Base-by-base conservation (phyloP, 1,140 invertebrate genomes). In the Pteromalus puparum region DNA sequence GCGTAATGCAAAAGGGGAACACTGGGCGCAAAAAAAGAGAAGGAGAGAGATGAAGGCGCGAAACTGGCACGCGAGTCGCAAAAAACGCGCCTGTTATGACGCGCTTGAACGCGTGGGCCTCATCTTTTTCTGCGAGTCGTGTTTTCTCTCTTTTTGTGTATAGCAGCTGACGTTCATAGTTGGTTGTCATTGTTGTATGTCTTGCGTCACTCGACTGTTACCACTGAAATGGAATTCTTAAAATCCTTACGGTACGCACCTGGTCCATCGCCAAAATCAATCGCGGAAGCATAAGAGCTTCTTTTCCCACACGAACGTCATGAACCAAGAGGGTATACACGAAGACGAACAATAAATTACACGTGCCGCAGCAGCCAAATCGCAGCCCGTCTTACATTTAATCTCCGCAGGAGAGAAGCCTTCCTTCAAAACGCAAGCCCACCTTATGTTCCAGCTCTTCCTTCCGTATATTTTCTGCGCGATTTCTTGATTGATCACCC, bases 401-500 rank as follows among this genome's bases (percentile, higher is more conserved):
- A 61, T 18, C 53, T 21, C 3, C 21, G 18, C 18, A 10, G 42
- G 12, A 1, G 42, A 46, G 42, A 46, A 13, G 42, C 42, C 10
- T 46, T 15, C 2, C 46, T 13, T 48, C 12, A 18, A 48, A 48
- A 48, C 46, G 46, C 46, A 13, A 13, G 46, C 46, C 13, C 46
- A 48, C 13, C 46, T 48, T 61, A 34, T 5, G 53, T 61, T 61
- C 21, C 53, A 61, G 18, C 18, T 2, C 53, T 61, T 61, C 53
- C 21, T 61, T 61, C 53, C 53, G 53, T n/a, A 61, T 61, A 61
- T 42, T 42, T 4, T 21, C 53, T 0, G 18, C 30, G 34, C 53
- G 30, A 68, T 82, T 82, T 76, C 74, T 83, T 77, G 82, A 83
- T 83, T 77, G 82, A 83, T 83, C 34, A 70, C 61, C 24, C 74